A percentile compares a stretch with the other conserved stretches of the same genome.
Evolutionary conservation across 2,888 invertebrate genomes (phyloP).

Genomic region (Rhagium mordax): DNA sequence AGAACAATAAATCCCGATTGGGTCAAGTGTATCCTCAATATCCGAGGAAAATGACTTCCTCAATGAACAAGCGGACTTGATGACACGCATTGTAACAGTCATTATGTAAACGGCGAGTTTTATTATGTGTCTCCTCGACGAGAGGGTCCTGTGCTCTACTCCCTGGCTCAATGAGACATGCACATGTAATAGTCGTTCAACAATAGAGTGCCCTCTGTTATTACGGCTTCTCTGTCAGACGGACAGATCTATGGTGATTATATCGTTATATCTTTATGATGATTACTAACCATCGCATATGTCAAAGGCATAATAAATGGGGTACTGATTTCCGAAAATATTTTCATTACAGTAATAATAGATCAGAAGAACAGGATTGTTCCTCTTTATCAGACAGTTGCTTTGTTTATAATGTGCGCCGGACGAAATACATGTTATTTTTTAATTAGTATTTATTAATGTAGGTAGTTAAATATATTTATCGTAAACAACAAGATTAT

Average conservation of each 20-base stretch:
- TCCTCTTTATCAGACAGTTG: background rate
- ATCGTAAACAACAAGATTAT: constrained; percentile 7
- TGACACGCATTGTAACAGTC: constrained; percentile 69
- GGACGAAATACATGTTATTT: background rate
- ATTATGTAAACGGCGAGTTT: constrained; percentile 68
- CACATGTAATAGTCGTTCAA: constrained; percentile 53
- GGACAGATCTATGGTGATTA: constrained; percentile 51
- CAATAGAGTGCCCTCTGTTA: constrained; percentile 51
- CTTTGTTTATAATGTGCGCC: background rate
- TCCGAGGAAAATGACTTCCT: constrained; percentile 69
- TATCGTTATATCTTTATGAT: constrained; percentile 52
- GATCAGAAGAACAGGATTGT: background rate
- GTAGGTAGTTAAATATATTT: constrained; percentile 6
- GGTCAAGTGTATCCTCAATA: constrained; percentile 65
- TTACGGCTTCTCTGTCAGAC: constrained; percentile 51
- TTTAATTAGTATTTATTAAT: background rate
- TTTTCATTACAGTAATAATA: constrained; percentile 45
- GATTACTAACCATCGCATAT: constrained; percentile 46
- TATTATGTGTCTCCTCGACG: constrained; percentile 62
- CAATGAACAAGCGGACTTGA: constrained; percentile 68
- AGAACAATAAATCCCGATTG: constrained; percentile 63
- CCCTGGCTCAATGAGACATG: constrained; percentile 57
- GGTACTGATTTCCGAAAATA: constrained; percentile 45
- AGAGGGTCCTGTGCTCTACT: constrained; percentile 46
- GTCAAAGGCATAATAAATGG: constrained; percentile 45